Evolutionary conservation across 1,140 invertebrate genomes (phyloP).

Genomic region (Calycopis cecrops): DNA sequence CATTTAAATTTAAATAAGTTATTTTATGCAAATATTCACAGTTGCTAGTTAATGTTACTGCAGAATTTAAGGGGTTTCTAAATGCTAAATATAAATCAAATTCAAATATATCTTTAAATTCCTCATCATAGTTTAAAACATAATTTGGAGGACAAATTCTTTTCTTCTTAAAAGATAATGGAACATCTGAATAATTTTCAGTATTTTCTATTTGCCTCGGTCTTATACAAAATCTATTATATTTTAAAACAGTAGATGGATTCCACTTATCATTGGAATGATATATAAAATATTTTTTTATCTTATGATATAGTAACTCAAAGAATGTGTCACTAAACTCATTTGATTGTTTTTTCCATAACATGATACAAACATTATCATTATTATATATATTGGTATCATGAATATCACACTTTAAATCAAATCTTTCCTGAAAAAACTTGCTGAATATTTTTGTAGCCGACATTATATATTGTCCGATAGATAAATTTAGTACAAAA

Average conservation of each 20-base stretch:
- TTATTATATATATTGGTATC: constrained; percentile 16
- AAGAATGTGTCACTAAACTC: constrained; percentile 46
- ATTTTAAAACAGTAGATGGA: constrained; percentile 6
- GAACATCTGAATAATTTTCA: not conserved
- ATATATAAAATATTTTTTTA: constrained; percentile 29
- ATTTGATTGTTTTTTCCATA: constrained; percentile 38
- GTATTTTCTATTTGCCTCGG: constrained; percentile 18
- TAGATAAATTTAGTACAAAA: constrained; percentile 25
- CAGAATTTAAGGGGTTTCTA: constrained; percentile 19
- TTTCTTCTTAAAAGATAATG: constrained; percentile 32
- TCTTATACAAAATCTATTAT: constrained; percentile 30
- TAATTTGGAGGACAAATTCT: constrained; percentile 26
- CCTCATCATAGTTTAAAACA: constrained; percentile 37
- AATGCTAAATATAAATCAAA: constrained; percentile 36
- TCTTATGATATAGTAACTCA: constrained; percentile 24
- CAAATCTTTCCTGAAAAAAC: constrained; percentile 35
- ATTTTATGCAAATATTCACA: constrained; percentile 43
- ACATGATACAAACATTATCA: constrained; percentile 35
- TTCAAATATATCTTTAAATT: constrained; percentile 30
- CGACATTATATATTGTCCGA: constrained; percentile 14
- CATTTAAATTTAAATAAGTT: constrained; percentile 43
- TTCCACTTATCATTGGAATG: not conserved
- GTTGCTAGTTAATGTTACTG: constrained; percentile 27
- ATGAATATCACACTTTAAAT: constrained; percentile 16
- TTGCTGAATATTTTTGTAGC: constrained; percentile 33